phyloP scores from a whole-genome alignment of 2,888 invertebrate species.

The Meiosimyza platycephala region DNA sequence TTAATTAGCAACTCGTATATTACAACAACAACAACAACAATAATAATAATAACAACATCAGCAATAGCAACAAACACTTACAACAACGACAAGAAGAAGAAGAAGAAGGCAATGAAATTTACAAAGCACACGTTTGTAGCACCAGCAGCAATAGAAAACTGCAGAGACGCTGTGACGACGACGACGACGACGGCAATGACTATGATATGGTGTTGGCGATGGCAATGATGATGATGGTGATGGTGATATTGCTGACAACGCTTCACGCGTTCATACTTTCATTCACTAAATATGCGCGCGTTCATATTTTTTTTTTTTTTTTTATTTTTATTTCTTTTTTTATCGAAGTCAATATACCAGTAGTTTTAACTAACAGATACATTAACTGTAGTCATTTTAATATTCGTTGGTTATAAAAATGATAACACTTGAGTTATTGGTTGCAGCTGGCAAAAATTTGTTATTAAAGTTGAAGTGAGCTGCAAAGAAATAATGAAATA shows the following conservation, averaged over 20 bases:
- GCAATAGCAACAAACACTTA: neutral
- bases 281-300: slow-evolving; percentile 18
- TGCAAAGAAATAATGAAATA: neutral
- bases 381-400: neutral
- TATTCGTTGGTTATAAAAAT: neutral
- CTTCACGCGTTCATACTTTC: slow-evolving; percentile 7
- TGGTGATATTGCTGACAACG: neutral
- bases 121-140: slow-evolving; percentile 1
- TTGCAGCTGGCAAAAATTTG: neutral
- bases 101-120: neutral
- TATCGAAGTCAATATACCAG: neutral
- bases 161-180: slow-evolving; percentile 23
- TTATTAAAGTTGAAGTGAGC: neutral
- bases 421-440: neutral
- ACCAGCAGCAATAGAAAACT: neutral
- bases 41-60: neutral
- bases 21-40: slow-evolving; percentile 8
- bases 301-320: neutral
- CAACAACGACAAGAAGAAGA: neutral
- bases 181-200: neutral
- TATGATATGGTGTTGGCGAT: too few relatives aligned
- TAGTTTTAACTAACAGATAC: too few relatives aligned
- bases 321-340: neutral
- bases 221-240: neutral
- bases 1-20: slow-evolving; percentile 31